Evolutionary conservation across 2,797 vertebrate species (phyloP).

Genomic region (Enteromius fasciolatus): DNA sequence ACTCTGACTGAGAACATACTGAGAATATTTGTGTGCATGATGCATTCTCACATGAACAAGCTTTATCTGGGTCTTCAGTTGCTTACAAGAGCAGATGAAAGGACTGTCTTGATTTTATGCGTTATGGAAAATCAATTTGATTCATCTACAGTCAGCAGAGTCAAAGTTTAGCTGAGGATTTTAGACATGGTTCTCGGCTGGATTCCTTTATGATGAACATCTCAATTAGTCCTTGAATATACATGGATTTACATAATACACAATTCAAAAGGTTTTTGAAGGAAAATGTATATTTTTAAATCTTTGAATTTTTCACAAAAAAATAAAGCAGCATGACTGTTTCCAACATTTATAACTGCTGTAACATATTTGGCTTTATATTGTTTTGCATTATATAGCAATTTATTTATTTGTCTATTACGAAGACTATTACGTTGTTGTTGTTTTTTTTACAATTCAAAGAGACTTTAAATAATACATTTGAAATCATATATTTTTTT

Average conservation of each 20-base stretch:
- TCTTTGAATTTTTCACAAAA: neutral
- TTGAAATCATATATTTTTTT: neutral
- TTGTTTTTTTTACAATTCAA: neutral
- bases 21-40: neutral
- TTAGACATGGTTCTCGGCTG: neutral
- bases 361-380: neutral
- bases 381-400: neutral
- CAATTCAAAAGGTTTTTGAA: neutral
- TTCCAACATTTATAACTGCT: neutral
- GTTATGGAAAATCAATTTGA: conserved; percentile 18
- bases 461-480: neutral
- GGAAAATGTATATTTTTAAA: too few species aligned
- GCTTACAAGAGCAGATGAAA: conserved; percentile 19
- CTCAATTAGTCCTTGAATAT: neutral
- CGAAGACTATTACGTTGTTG: neutral
- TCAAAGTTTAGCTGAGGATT: conserved; percentile 1
- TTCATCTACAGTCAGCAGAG: neutral
- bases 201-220: neutral
- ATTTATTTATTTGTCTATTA: too few species aligned
- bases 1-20: neutral
- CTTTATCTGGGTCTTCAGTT: neutral
- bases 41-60: neutral
- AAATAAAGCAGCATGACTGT: neutral
- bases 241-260: neutral
- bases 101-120: neutral